Evolutionary conservation across 2,113 vertebrate species (phyloP), one percentile per base, ranked within the genome.

Genomic region (Planiliza haematocheilus): DNA sequence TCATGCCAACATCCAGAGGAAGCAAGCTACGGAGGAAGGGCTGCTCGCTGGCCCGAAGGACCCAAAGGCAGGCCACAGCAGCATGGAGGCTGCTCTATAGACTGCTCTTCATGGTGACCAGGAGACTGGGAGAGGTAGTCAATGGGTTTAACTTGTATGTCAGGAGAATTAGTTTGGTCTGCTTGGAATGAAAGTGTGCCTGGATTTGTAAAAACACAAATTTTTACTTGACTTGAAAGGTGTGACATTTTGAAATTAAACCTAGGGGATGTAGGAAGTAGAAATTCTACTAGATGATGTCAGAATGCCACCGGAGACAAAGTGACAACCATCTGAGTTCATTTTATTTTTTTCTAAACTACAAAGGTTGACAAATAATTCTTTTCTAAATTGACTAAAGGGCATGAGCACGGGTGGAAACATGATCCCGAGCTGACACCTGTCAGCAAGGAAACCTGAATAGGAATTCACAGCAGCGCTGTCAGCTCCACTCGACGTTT

Each of bases 31-130:
- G 85, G 59, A 93, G 91, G 21, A 95, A 92, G 88, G 91, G 93
- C 71, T 89, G 93, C 75, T 94, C 90, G 0, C 74, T 95, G 80
- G 92, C 87, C 84, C 80, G 91, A 17, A 93, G 93, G 86, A 94
- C 91, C 6, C 92, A 82, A 85, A 88, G 91, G 69, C 92, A 94
- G 69, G 91, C 93, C 75, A 82, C 91, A 4, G 91, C 93, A 2
- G 93, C 92, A 0, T 94, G 84, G 86, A 87, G 92, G 75, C 88
- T 94, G 60, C 90, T 95, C 85, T 94, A 92, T 84, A 91, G 91
- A 53, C 88, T 95, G 86, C 51, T 95, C 48, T 93, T 93, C 30
- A 80, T 89, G 91, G 94, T 96, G 89, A 11, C 69, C 73, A 56
- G 38, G 36, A 62, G 30, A 13, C 7, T 61, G 8, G 36, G 20